These are phyloP conservation scores for Pogona vitticeps DNA, from an alignment of 2,113 vertebrate species.

Conservation along the genomic window DNA sequence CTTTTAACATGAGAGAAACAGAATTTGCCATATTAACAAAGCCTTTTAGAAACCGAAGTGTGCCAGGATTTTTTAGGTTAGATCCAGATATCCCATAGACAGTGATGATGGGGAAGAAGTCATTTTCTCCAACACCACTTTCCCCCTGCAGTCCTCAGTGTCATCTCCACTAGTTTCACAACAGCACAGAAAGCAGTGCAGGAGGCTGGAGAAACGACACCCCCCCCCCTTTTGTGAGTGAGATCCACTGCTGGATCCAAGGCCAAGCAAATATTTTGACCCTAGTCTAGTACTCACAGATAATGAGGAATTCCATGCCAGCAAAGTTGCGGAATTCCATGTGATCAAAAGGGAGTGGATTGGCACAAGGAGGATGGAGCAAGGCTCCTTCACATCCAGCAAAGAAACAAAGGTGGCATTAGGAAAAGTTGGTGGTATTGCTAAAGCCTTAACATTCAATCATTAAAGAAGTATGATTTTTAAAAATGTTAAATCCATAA, in stretches of 20 bases:
- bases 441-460: too few species aligned
- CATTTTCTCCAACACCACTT: too few species aligned
- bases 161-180: neutral
- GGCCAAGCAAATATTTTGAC: neutral
- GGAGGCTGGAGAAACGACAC: neutral
- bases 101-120: neutral
- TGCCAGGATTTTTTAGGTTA: neutral
- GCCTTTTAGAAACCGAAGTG: neutral
- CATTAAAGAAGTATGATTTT: too few species aligned
- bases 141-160: neutral
- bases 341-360: neutral
- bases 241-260: neutral
- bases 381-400: neutral
- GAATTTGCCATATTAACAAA: neutral
- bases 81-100: neutral
- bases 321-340: neutral
- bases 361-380: neutral
- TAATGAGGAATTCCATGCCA: neutral
- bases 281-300: neutral
- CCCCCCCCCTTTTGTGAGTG: neutral
- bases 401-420: neutral
- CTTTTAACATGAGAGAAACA: conserved; percentile 1
- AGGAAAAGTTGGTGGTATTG: neutral
- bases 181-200: neutral
- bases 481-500: too few species aligned